Evolutionary conservation across 1,140 invertebrate species (phyloP), one percentile per base, ranked within the genome.

Genomic region (Papilio polytes): DNA sequence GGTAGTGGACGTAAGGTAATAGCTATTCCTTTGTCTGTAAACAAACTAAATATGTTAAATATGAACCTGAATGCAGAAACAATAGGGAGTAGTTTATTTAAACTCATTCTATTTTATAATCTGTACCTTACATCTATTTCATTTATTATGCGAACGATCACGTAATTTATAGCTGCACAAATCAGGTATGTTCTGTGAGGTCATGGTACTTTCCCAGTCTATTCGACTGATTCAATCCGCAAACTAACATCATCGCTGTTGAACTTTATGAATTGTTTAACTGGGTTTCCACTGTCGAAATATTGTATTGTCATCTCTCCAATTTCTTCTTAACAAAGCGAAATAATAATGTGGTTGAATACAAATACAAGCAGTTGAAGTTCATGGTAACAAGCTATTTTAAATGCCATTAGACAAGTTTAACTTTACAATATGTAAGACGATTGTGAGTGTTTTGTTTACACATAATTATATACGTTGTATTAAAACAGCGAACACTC

Each of bases 141-240:
- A 66, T 66, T 66, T 26, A 66, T 31, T 66, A 13, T 31, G 63
- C 10, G 22, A 26, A 31, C 36, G 22, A 6, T 66, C 10, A 66
- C 22, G 12, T 31, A 66, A 66, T 31, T 12, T 66, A 31, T 26
- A 31, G 63, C 22, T 13, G 22, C 63, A 26, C 63, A 66, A 66
- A 66, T 26, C 59, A 63, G 22, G 63, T 66, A 26, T 63, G 22
- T 63, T 66, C 63, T 26, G 22, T 66, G 63, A 66, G 63, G 63
- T 66, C 63, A 66, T 66, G 63, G 63, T 66, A 66, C 63, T 31
- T 66, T 31, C 63, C 63, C 26, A 31, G 63, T 15, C 22, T 26
- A 66, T 12, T 12, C 26, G 63, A 66, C 12, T 66, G 22, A 66
- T 66, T 31, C 26, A 66, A 66, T 12, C 26, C 22, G 63, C 22